phyloP scores from a whole-genome alignment of 2,888 invertebrate species.

The Cerastis rubricosa region DNA sequence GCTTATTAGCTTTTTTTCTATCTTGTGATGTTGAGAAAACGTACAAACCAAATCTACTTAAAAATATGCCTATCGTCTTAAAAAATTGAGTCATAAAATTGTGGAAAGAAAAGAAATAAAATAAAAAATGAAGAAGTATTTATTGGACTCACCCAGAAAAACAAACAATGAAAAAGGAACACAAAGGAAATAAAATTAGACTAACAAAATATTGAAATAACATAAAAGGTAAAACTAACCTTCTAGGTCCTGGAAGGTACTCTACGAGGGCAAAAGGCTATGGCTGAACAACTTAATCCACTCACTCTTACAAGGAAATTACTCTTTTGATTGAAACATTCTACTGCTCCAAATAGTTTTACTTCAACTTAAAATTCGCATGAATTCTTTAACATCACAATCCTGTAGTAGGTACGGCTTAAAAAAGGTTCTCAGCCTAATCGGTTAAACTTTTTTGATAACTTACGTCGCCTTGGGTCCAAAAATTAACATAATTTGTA shows the following conservation, averaged over 20 bases:
- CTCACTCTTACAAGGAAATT: neutral
- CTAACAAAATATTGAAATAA: no score
- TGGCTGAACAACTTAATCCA: neutral
- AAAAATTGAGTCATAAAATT: neutral
- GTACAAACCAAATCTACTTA: no score
- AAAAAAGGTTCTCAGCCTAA: conserved; percentile 33
- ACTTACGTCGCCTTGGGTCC: conserved; percentile 19
- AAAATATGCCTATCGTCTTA: no score
- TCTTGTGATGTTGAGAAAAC: neutral
- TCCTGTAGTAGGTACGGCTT: neutral
- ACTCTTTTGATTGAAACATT: neutral
- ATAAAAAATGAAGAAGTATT: neutral
- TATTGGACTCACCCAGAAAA: neutral
- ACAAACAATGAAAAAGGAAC: neutral
- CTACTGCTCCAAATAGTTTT: neutral
- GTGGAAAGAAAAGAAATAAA: no score
- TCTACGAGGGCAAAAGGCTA: neutral
- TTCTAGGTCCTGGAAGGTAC: no score
- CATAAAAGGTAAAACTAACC: no score
- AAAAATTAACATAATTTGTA: conserved; percentile 60
- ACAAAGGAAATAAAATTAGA: no score
- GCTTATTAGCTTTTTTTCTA: neutral
- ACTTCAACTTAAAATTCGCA: conserved; percentile 18
- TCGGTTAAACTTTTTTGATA: conserved; percentile 49
- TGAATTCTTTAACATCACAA: conserved; percentile 25